These are phyloP conservation scores for Rotaria sp. DNA, from an alignment of 2,888 invertebrate genomes.

Conservation along the genomic window DNA sequence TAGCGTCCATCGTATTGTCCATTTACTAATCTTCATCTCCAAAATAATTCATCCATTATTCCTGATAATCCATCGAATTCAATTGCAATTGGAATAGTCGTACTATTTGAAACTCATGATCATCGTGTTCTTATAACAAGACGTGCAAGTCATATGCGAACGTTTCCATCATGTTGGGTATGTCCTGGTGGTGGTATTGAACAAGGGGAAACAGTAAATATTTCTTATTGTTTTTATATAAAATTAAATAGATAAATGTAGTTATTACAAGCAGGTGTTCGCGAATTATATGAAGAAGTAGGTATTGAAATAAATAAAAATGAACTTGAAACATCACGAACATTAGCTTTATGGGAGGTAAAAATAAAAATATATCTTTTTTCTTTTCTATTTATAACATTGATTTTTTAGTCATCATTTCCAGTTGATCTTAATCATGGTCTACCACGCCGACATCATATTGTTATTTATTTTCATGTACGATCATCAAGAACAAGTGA, in stretches of 20 bases:
- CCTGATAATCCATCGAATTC: constrained; percentile 44
- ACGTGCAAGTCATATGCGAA: constrained; percentile 52
- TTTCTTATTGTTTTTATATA: neutral
- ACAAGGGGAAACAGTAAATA: constrained; percentile 46
- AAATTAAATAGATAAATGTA: constrained; percentile 43
- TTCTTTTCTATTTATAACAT: constrained; percentile 41
- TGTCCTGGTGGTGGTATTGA: constrained; percentile 57
- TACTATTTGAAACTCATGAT: constrained; percentile 54
- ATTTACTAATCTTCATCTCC: constrained; percentile 44
- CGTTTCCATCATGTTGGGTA: constrained; percentile 58
- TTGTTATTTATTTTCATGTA: constrained; percentile 55
- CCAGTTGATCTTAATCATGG: constrained; percentile 54
- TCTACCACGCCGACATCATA: constrained; percentile 54
- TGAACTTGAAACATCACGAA: constrained; percentile 42
- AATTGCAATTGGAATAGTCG: constrained; percentile 52
- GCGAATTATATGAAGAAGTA: constrained; percentile 56
- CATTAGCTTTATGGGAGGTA: constrained; percentile 49
- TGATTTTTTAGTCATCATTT: constrained; percentile 54
- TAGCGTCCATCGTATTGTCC: constrained; percentile 52
- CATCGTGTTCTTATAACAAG: constrained; percentile 54
- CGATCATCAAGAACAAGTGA: constrained; percentile 46
- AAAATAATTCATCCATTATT: neutral
- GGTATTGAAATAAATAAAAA: constrained; percentile 48
- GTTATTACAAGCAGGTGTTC: constrained; percentile 51
- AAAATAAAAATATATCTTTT: neutral